Evolutionary conservation across 2,888 invertebrate species (phyloP).

Genomic region (Gortyna flavago): DNA sequence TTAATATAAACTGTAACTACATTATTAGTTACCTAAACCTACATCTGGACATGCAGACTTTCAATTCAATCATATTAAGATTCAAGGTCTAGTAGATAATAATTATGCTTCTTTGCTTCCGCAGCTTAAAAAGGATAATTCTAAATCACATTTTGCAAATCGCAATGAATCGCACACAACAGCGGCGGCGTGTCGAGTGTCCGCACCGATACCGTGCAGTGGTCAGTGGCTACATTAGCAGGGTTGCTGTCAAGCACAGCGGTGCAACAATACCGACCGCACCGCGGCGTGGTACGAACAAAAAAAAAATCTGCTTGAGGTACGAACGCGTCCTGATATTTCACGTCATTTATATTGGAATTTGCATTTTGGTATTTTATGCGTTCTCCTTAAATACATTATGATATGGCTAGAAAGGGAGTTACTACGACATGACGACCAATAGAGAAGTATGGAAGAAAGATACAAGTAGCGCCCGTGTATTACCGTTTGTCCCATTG

Average conservation of each 20-base stretch:
- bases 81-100: background rate
- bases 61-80: background rate
- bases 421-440: too few species aligned
- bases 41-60: background rate
- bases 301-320: slow-evolving; percentile 41
- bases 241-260: slow-evolving; percentile 38
- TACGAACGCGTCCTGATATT: slow-evolving; percentile 12
- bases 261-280: slow-evolving; percentile 8
- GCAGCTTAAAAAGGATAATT: background rate
- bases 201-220: slow-evolving; percentile 5
- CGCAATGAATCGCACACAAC: background rate
- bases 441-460: too few species aligned
- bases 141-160: slow-evolving; percentile 4
- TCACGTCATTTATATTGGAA: slow-evolving; percentile 18
- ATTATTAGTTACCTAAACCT: background rate
- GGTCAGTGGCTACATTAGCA: slow-evolving; percentile 28
- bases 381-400: background rate
- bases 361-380: slow-evolving; percentile 16
- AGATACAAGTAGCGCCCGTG: too few species aligned
- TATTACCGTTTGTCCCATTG: too few species aligned
- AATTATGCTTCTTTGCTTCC: background rate
- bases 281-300: background rate
- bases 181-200: slow-evolving; percentile 14
- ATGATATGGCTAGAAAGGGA: too few species aligned
- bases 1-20: background rate